phyloP scores from a whole-genome alignment of 2,797 vertebrate genomes.

The Scolopax rusticola region DNA sequence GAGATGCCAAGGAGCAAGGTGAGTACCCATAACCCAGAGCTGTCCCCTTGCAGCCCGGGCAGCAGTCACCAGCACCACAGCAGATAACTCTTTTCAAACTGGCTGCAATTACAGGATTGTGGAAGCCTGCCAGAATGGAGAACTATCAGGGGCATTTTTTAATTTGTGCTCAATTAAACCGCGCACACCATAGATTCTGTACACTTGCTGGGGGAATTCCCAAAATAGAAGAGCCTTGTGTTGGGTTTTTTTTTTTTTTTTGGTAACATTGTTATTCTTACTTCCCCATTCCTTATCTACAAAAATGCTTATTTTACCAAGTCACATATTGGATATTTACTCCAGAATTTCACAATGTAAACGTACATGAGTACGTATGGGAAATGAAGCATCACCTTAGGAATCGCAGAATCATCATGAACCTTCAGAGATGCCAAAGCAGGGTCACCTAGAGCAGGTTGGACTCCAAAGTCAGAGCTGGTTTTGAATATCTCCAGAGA shows the following conservation, averaged over 20 bases:
- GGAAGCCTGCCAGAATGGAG: not conserved
- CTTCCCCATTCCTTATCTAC: rapidly evolving
- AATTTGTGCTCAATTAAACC: not conserved
- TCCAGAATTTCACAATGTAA: not conserved
- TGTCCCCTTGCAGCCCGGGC: not conserved
- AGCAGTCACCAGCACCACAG: not conserved
- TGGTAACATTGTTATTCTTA: not conserved
- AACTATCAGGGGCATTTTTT: not conserved
- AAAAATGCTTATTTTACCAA: not conserved
- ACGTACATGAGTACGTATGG: rapidly evolving
- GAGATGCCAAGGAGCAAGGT: rapidly evolving
- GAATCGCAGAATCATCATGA: not conserved
- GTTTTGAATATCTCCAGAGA: too few species aligned
- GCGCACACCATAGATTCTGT: not conserved
- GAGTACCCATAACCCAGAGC: rapidly evolving
- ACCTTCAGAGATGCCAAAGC: not conserved
- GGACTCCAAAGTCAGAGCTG: too few species aligned
- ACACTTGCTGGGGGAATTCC: not conserved
- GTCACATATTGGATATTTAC: rapidly evolving
- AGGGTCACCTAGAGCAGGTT: not conserved
- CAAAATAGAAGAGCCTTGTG: not conserved
- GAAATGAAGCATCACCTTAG: not conserved
- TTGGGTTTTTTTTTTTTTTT: too few species aligned
- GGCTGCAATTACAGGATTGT: rapidly evolving
- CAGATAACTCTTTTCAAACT: not conserved